phyloP scores from a whole-genome alignment of 2,113 vertebrate species.

The Montifringilla adamsi region DNA sequence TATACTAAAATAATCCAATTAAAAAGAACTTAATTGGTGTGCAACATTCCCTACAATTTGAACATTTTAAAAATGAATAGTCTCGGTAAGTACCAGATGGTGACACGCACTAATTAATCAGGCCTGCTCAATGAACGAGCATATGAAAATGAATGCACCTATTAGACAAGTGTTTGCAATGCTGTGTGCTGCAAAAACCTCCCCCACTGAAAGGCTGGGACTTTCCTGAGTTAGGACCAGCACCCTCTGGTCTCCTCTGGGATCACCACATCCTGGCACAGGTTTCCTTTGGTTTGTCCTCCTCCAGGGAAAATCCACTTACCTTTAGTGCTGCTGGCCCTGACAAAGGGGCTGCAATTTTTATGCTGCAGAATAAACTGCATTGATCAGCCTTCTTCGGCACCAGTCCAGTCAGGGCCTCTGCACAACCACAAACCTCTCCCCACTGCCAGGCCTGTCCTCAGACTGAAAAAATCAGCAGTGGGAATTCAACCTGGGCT shows the following conservation, averaged over 20 bases:
- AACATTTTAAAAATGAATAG: slow-evolving; percentile 80
- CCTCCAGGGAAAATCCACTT: background rate
- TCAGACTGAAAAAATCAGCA: background rate
- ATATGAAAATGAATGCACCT: slow-evolving; percentile 76
- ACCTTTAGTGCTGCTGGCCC: background rate
- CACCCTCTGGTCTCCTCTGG: slow-evolving; percentile 8
- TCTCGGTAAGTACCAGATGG: slow-evolving; percentile 77
- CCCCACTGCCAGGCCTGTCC: background rate
- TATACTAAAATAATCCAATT: slow-evolving; percentile 76
- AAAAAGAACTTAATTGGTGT: slow-evolving; percentile 79
- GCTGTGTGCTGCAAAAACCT: slow-evolving; percentile 31
- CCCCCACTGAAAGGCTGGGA: background rate
- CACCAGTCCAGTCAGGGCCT: background rate
- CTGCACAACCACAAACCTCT: background rate
- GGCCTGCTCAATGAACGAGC: slow-evolving; percentile 72
- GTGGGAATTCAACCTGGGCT: background rate
- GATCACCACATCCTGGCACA: background rate
- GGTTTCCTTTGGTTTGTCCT: background rate
- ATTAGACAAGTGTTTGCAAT: slow-evolving; percentile 62
- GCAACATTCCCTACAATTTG: slow-evolving; percentile 79
- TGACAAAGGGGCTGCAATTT: background rate
- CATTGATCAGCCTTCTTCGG: background rate
- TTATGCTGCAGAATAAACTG: background rate
- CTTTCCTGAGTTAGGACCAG: background rate
- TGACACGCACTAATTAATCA: slow-evolving; percentile 79